Conservation (phyloP, 2,113 vertebrate species). For the Monopterus albus region DNA sequence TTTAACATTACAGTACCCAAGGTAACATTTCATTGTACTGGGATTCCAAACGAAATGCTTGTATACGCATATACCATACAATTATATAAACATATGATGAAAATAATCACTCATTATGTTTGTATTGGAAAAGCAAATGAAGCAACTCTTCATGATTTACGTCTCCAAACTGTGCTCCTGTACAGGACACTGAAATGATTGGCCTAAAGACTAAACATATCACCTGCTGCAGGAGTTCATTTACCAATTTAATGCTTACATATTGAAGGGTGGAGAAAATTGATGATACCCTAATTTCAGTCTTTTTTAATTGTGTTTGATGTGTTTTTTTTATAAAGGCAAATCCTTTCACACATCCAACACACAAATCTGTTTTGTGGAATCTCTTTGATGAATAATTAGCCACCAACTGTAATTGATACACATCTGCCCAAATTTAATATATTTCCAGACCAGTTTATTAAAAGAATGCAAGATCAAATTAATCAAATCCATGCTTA, state of each 20-base stretch:
- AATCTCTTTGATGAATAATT: slow-evolving; percentile 27
- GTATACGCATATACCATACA: not conserved
- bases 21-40: not conserved
- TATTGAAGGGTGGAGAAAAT: slow-evolving; percentile 25
- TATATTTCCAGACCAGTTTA: slow-evolving; percentile 11
- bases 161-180: too few species aligned
- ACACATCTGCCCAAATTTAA: slow-evolving; percentile 32
- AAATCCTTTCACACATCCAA: slow-evolving; percentile 21
- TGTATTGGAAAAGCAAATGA: not conserved
- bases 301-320: slow-evolving; percentile 13
- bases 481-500: slow-evolving; percentile 21
- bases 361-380: not conserved
- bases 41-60: not conserved
- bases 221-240: slow-evolving; percentile 24
- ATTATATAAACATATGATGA: not conserved
- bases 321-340: not conserved
- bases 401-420: slow-evolving; percentile 36
- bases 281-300: slow-evolving; percentile 27
- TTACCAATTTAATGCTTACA: slow-evolving; percentile 29
- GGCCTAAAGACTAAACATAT: slow-evolving; percentile 29
- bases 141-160: slow-evolving; percentile 21
- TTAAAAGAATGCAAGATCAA: slow-evolving; percentile 6
- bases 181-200: slow-evolving; percentile 36
- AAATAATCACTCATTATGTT: slow-evolving; percentile 6
- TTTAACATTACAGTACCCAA: too few species aligned